Percentiles rank a stretch among this genome's conserved stretches.
These are phyloP conservation scores for Vireo griseus DNA, from an alignment of 2,797 vertebrate species.

Conservation along the genomic window DNA sequence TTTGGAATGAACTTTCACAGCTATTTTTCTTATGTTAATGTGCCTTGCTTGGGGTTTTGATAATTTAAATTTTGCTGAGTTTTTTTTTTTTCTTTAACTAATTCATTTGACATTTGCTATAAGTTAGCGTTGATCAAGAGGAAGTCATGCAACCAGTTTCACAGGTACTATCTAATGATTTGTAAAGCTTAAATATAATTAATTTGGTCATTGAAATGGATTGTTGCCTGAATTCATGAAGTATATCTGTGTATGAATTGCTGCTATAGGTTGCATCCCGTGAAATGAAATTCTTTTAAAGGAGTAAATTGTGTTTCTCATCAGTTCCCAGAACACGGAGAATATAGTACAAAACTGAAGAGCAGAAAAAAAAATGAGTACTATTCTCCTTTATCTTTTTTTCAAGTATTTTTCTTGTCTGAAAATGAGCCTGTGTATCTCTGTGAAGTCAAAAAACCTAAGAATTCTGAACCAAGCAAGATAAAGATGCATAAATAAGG, in stretches of 20 bases:
- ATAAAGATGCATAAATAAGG: not conserved
- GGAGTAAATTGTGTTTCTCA: not conserved
- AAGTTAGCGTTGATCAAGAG: not conserved
- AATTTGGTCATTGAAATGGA: not conserved
- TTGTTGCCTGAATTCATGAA: not conserved
- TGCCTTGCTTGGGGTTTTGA: not conserved
- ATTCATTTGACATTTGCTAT: not conserved
- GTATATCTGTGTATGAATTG: not conserved
- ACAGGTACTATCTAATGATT: not conserved
- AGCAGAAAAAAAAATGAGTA: not conserved
- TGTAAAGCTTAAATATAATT: conserved; percentile 3
- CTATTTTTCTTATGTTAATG: not conserved
- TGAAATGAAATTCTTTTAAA: conserved; percentile 33
- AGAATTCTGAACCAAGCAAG: not conserved
- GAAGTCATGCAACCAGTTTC: not conserved
- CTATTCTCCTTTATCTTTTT: not conserved
- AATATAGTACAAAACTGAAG: not conserved
- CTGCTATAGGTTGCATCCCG: not conserved
- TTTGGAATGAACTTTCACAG: not conserved
- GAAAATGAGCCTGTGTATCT: not conserved
- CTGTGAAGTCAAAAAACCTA: not conserved
- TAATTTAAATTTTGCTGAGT: not conserved
- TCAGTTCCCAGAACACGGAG: not conserved
- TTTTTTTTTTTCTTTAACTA: not conserved
- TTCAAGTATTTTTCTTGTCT: not conserved